Evolutionary conservation across 2,113 vertebrate genomes (phyloP).

Genomic region (Lycocorax pyrrhopterus): DNA sequence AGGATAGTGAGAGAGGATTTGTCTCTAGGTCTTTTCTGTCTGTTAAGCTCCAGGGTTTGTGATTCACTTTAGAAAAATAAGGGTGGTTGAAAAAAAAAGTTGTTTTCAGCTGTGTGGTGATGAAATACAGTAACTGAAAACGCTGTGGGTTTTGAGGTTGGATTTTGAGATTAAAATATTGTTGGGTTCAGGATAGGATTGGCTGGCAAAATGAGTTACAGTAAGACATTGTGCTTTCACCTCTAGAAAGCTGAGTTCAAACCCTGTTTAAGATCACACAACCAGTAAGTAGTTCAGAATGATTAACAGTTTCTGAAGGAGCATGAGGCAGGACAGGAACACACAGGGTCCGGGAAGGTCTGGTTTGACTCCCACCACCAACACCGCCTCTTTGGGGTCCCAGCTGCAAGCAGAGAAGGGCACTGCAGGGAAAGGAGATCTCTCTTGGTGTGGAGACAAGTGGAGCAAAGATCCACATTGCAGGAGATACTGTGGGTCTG

Average conservation of each 20-base stretch:
- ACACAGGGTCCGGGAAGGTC: neutral
- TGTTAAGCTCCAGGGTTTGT: constrained; percentile 48
- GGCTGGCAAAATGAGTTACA: constrained; percentile 53
- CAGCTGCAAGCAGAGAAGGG: neutral
- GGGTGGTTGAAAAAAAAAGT: constrained; percentile 41
- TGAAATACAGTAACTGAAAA: constrained; percentile 70
- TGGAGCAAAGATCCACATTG: neutral
- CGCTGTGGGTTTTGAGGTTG: constrained; percentile 69
- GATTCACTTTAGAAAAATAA: constrained; percentile 59
- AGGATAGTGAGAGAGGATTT: neutral
- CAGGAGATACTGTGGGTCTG: neutral
- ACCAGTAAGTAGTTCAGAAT: constrained; percentile 34
- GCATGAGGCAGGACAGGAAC: neutral
- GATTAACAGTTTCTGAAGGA: constrained; percentile 34
- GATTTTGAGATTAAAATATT: constrained; percentile 69
- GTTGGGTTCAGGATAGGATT: constrained; percentile 43
- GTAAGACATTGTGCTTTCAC: constrained; percentile 60
- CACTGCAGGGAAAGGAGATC: neutral
- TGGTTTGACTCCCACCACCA: neutral
- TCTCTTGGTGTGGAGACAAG: neutral
- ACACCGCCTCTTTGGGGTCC: neutral
- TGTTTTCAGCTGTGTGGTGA: constrained; percentile 59
- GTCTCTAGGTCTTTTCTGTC: constrained; percentile 16
- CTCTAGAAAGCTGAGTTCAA: constrained; percentile 56
- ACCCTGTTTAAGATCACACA: constrained; percentile 50